Percentiles rank a stretch among this genome's conserved stretches.
phyloP scores from a whole-genome alignment of 2,888 invertebrate species.

The Pollenia angustigena region DNA sequence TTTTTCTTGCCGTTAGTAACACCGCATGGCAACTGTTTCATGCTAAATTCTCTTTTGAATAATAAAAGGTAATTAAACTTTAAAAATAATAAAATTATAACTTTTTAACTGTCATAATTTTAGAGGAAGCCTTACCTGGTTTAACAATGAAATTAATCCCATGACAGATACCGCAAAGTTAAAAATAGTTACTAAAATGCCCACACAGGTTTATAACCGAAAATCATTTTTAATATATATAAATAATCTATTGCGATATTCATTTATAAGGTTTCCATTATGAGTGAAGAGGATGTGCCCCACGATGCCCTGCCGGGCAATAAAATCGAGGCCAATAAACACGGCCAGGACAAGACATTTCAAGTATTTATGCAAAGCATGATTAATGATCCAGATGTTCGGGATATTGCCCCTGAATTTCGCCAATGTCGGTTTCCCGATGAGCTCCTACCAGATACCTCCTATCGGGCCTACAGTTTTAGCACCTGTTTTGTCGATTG shows the following conservation, averaged over 20 bases:
- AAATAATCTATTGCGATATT: not conserved
- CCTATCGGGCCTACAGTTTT: conserved; percentile 89
- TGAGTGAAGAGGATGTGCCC: conserved; percentile 82
- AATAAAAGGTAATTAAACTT: conserved; percentile 82
- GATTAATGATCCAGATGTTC: conserved; percentile 87
- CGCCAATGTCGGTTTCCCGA: conserved; percentile 89
- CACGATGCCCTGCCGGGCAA: conserved; percentile 76
- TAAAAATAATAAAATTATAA: not conserved
- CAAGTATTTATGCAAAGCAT: conserved; percentile 86
- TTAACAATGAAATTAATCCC: conserved; percentile 78
- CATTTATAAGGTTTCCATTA: conserved; percentile 75
- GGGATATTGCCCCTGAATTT: conserved; percentile 86
- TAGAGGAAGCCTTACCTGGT: conserved; percentile 79
- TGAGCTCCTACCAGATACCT: conserved; percentile 86
- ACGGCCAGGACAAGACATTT: conserved; percentile 75
- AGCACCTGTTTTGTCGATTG: conserved; percentile 89
- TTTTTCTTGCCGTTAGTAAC: conserved; percentile 87
- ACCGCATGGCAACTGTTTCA: conserved; percentile 87
- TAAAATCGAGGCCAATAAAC: conserved; percentile 57
- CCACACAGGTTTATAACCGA: conserved; percentile 70
- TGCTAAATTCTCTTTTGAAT: conserved; percentile 87
- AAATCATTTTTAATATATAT: not conserved
- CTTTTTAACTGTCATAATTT: not conserved
- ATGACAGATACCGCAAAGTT: conserved; percentile 76
- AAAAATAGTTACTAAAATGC: conserved; percentile 75